Conservation (phyloP, 2,113 vertebrate genomes). For the Propithecus coquereli region DNA sequence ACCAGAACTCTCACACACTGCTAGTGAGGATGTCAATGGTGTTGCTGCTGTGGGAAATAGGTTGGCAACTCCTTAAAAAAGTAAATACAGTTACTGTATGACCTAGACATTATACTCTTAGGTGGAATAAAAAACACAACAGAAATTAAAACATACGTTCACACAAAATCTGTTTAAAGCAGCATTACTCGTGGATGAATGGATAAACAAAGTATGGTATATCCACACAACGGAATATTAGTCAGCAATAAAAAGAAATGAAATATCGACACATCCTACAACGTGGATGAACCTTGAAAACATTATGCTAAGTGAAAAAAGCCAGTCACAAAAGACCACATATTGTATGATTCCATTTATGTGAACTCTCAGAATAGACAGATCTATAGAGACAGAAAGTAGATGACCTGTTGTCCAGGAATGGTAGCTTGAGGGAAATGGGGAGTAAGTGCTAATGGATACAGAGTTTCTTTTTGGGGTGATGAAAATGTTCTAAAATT, state of each 20-base stretch:
- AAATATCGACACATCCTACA: not conserved
- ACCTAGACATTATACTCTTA: not conserved
- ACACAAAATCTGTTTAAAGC: not conserved
- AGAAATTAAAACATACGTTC: not conserved
- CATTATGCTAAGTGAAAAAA: not conserved
- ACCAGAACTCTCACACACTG: not conserved
- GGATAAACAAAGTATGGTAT: not conserved
- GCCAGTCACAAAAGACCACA: not conserved
- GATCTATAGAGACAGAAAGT: not conserved
- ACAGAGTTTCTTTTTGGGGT: not conserved
- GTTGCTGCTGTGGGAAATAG: not conserved
- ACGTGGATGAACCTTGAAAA: not conserved
- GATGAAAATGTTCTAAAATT: not conserved
- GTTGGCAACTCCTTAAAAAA: not conserved
- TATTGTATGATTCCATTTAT: not conserved
- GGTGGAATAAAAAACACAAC: not conserved
- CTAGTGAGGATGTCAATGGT: not conserved
- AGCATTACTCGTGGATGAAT: not conserved
- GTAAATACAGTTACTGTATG: not conserved
- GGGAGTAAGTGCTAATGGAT: not conserved
- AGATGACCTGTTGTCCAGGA: not conserved
- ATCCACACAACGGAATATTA: not conserved
- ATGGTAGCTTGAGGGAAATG: too few relatives aligned
- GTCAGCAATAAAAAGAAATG: not conserved
- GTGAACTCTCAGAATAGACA: not conserved